Evolutionary conservation across 1,140 invertebrate species (phyloP), one percentile per base, ranked within the genome.

Genomic region (Drosophila repleta): DNA sequence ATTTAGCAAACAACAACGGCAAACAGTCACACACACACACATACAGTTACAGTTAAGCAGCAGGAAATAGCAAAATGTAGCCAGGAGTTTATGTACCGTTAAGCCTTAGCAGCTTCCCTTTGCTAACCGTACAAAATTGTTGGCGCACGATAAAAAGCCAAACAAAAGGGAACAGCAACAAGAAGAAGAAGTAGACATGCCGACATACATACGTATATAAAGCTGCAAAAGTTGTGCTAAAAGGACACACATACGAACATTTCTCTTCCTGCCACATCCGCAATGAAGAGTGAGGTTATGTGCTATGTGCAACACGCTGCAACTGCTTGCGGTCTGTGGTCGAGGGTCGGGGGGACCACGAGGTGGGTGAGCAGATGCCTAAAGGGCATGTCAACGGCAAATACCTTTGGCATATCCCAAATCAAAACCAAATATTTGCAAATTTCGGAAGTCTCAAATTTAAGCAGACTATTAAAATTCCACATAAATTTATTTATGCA

Each of bases 241-340:
- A 63, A 49, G 52, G 53, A 61, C 57, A 61, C 43, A 74, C 76
- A 65, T 52, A 51, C 49, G 35, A 60, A 62, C 76, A 76, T 76
- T 76, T 76, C 58, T 61, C 58, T 61, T 74, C 80, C 61, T 71
- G 78, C 72, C 79, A 66, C 79, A 72, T 83, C 75, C 79, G 80
- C 60, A 11, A 51, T 65, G 48, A 49, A 51, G 57, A 62, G 48
- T 73, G 65, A 62, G 81, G 74, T 76, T 76, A 52, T 67, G 63
- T 76, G 64, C 37, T 69, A 58, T 65, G 62, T 72, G 80, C 75
- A 84, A 76, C 58, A 67, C 74, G 66, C 77, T 75, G 39, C 15
- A 55, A 52, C 70, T 81, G 66, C 58, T 43, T 81, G 80, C 57
- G 76, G 66, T 67, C 37, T 61, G 46, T 20, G 62, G 58, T 49